Percentiles rank a stretch among this genome's conserved stretches.
Evolutionary conservation across 2,888 invertebrate genomes (phyloP).

Genomic region (Mythimna impura): DNA sequence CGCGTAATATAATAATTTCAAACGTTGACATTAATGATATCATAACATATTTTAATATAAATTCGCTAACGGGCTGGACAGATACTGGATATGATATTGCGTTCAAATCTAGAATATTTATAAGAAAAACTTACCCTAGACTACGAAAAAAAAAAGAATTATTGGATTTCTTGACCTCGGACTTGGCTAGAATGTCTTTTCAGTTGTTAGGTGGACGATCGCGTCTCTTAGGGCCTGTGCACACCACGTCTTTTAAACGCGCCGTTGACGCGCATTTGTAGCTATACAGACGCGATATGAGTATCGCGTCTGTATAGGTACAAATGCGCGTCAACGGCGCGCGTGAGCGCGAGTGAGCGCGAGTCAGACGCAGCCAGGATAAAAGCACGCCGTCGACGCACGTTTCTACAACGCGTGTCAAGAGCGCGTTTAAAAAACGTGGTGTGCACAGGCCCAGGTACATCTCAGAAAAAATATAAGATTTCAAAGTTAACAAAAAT

Average conservation of each 20-base stretch:
- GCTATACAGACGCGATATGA: too few species aligned
- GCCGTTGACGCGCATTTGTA: too few species aligned
- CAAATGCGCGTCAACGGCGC: too few species aligned
- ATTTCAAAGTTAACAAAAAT: too few species aligned
- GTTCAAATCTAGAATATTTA: slow-evolving; percentile 2
- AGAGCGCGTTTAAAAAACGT: too few species aligned
- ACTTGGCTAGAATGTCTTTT: neutral
- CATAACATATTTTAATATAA: slow-evolving; percentile 3
- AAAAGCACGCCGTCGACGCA: too few species aligned
- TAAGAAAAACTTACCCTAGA: neutral
- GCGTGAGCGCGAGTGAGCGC: too few species aligned
- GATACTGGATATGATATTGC: neutral
- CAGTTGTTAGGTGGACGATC: neutral
- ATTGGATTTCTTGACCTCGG: neutral
- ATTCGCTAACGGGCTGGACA: neutral
- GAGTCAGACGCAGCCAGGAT: too few species aligned
- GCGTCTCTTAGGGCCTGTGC: neutral
- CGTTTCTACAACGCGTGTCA: too few species aligned
- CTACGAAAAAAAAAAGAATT: neutral
- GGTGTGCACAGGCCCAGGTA: neutral
- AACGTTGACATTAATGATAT: neutral
- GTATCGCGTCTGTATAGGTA: too few species aligned
- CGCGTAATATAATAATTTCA: slow-evolving; percentile 1
- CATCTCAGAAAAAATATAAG: neutral
- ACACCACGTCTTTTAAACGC: too few species aligned